These are phyloP conservation scores for Heteromyza rotundicornis DNA, from an alignment of 2,888 invertebrate genomes.

Conservation along the genomic window DNA sequence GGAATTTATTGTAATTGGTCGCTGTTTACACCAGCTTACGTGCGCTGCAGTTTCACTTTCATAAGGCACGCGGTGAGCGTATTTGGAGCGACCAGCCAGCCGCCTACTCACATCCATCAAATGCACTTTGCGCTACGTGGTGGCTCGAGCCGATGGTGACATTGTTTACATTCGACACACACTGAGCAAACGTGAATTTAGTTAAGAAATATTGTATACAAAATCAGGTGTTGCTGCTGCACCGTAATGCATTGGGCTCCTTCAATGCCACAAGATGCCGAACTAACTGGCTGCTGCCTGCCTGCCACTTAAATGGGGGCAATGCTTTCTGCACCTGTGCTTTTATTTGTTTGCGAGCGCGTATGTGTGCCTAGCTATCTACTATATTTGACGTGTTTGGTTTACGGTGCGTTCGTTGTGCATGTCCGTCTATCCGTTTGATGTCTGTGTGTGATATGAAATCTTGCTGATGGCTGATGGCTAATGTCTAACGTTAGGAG, in stretches of 20 bases:
- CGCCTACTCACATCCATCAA: not conserved
- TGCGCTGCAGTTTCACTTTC: constrained; percentile 17
- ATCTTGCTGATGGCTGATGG: no score
- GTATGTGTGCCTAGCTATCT: no score
- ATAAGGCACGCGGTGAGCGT: constrained; percentile 7
- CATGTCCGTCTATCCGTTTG: no score
- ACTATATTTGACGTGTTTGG: no score
- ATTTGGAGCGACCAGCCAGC: constrained; percentile 12
- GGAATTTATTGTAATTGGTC: no score
- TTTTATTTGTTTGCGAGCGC: no score
- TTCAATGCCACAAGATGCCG: not conserved
- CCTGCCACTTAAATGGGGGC: not conserved
- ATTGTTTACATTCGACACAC: constrained; percentile 27
- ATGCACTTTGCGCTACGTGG: no score
- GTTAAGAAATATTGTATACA: constrained; percentile 11
- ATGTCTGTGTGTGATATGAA: no score
- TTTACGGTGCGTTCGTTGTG: not conserved
- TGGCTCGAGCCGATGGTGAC: constrained; percentile 9
- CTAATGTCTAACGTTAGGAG: no score
- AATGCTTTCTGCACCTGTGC: constrained; percentile 8
- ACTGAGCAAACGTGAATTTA: constrained; percentile 34
- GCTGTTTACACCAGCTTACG: no score
- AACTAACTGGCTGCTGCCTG: not conserved
- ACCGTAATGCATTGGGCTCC: not conserved
- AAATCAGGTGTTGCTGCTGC: constrained; percentile 2